phyloP scores from a whole-genome alignment of 2,888 invertebrate species.

The Pyrrhopygopsis socrates region DNA sequence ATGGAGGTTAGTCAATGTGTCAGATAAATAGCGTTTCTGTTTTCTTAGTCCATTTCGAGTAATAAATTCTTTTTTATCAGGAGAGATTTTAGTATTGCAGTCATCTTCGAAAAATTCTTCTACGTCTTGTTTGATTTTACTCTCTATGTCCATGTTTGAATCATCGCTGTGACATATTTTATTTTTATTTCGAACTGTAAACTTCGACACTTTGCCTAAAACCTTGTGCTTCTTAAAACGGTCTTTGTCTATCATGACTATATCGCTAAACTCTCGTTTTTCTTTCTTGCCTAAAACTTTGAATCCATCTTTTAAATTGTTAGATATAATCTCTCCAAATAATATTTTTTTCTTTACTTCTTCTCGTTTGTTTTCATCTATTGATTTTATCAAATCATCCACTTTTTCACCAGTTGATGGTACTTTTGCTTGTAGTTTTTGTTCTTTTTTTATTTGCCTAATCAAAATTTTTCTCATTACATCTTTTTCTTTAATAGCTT shows the following conservation, averaged over 20 bases:
- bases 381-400: slow-evolving; percentile 53
- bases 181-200: slow-evolving; percentile 51
- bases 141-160: slow-evolving; percentile 40
- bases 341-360: slow-evolving; percentile 63
- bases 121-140: slow-evolving; percentile 51
- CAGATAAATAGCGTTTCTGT: slow-evolving; percentile 58
- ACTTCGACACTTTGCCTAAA: background rate
- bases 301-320: slow-evolving; percentile 55
- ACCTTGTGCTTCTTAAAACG: slow-evolving; percentile 48
- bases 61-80: slow-evolving; percentile 64
- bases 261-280: slow-evolving; percentile 47
- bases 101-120: slow-evolving; percentile 67
- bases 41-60: slow-evolving; percentile 44
- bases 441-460: slow-evolving; percentile 32
- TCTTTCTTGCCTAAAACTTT: slow-evolving; percentile 50
- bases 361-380: slow-evolving; percentile 55
- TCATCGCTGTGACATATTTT: slow-evolving; percentile 38
- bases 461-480: slow-evolving; percentile 44
- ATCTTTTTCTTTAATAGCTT: slow-evolving; percentile 43
- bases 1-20: slow-evolving; percentile 53
- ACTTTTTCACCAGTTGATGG: slow-evolving; percentile 49
- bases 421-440: slow-evolving; percentile 42
- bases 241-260: slow-evolving; percentile 27
- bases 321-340: slow-evolving; percentile 59
- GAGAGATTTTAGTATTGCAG: slow-evolving; percentile 45